Evolutionary conservation across 2,888 invertebrate species (phyloP).

Genomic region (Therioaphis trifolii): DNA sequence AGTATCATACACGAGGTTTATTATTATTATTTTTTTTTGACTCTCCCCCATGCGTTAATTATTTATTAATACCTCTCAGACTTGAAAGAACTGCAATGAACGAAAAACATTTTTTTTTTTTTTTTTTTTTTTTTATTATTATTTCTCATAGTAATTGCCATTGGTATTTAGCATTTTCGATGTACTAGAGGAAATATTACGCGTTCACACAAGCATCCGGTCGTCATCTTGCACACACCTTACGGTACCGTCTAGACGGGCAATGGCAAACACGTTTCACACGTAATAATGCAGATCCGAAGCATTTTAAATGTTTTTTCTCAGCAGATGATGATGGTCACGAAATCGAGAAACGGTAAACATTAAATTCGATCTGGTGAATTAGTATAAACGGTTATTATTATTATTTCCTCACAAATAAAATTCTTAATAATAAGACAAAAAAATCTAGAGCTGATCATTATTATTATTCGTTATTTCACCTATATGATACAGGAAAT

Average conservation of each 20-base stretch:
- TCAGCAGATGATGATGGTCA: neutral
- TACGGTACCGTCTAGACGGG: conserved; percentile 15
- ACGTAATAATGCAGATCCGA: neutral
- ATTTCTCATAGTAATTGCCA: conserved; percentile 5
- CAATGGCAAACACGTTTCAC: conserved; percentile 17
- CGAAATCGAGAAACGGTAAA: neutral
- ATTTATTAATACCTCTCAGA: too few relatives aligned
- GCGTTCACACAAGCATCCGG: neutral
- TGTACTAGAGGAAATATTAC: neutral
- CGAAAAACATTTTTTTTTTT: too few relatives aligned
- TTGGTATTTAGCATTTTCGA: neutral
- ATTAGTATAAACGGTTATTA: neutral
- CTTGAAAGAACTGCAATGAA: neutral
- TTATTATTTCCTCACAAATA: neutral
- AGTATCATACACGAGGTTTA: neutral
- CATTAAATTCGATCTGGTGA: neutral
- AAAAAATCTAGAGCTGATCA: neutral
- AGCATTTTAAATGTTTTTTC: neutral
- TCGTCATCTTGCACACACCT: conserved; percentile 19
- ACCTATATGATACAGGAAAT: too few relatives aligned
- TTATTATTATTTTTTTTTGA: neutral
- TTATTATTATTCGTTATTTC: too few relatives aligned
- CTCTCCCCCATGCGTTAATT: neutral
- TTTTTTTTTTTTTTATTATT: conserved; percentile 1
- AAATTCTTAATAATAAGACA: neutral